phyloP scores from a whole-genome alignment of 2,888 invertebrate genomes.

The Thalpophila matura region DNA sequence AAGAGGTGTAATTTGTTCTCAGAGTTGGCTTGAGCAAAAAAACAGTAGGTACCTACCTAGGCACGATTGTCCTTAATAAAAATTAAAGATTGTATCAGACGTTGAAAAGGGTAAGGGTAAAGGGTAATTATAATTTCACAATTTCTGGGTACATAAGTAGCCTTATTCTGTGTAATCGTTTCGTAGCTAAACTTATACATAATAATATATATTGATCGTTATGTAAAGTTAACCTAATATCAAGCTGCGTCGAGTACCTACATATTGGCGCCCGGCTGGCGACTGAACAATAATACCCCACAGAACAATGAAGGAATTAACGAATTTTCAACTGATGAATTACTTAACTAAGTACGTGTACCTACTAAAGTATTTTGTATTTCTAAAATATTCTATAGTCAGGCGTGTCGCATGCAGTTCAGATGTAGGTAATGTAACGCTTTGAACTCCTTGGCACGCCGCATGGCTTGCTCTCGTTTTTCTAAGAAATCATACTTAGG shows the following conservation, averaged over 20 bases:
- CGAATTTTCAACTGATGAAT: constrained; percentile 54
- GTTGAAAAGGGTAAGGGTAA: constrained; percentile 30
- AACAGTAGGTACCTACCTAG: too few species aligned
- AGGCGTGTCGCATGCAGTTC: constrained; percentile 22
- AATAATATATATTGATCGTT: constrained; percentile 56
- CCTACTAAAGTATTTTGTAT: constrained; percentile 8
- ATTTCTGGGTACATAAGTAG: constrained; percentile 31
- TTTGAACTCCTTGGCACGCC: constrained; percentile 43
- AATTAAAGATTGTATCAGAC: constrained; percentile 32
- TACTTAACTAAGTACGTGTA: constrained; percentile 12
- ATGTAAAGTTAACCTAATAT: constrained; percentile 60
- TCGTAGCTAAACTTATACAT: constrained; percentile 32
- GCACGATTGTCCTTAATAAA: not conserved
- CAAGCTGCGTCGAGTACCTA: constrained; percentile 59
- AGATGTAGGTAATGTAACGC: constrained; percentile 36
- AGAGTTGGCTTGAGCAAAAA: not conserved
- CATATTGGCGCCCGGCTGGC: constrained; percentile 59
- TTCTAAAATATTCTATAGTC: constrained; percentile 7
- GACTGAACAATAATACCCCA: constrained; percentile 56
- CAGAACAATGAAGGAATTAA: constrained; percentile 61
- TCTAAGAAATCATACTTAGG: constrained; percentile 15
- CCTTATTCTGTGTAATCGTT: constrained; percentile 32
- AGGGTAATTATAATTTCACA: constrained; percentile 19
- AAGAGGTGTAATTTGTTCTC: not conserved
- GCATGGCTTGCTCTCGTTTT: constrained; percentile 14